Evolutionary conservation across 30 jellyfish, hydroid and myxozoan species (phyloP), one percentile per base, ranked within the genome.

Genomic region (Cassiopea andromeda): DNA sequence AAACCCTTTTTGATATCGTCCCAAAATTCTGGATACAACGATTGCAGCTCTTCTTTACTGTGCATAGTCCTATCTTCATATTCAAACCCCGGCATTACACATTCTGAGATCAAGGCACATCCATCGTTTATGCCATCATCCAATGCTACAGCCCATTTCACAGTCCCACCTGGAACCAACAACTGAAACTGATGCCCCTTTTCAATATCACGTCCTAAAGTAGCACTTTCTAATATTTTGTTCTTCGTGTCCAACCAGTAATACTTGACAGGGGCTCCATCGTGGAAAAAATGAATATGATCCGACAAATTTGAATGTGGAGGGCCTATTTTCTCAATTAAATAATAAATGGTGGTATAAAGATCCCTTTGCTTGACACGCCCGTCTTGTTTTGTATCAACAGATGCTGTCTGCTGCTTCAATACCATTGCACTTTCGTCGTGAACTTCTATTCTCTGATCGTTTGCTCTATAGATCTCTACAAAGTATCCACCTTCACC

Each of bases 401-500:
- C 48, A 17, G 27, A n/a, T 5, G 7, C 73, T 17, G 72, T 44
- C 18, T 60, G 67, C 9, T 45, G 69, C 54, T 59, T 27, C 67
- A 85, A 19, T 6, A 49, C 17, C 78, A 48, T 58, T 44, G 27
- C 18, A n/a, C 58, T 75, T 70, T 70, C 92, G 8, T 10, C 84
- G 49, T 49, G 82, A 75, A 73, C 7, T 68, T 43, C 73, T 15
- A 70, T 57, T 57, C 70, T 77, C 60, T 57, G 78, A 44, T 70
- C 86, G 3, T 12, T 15, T 4, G 92, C 70, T 54, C 87, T 48
- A 67, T 85, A 85, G 7, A 47, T 58, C 19, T 73, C 92, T 13
- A n/a, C 47, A 73, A 85, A 85, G 60, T 70, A 85, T 7, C 92
- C 92, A 70, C 92, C 92, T 73, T 83, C 92, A n/a, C 92, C 92